phyloP scores from a whole-genome alignment of 2,113 vertebrate genomes.

The Macrotis lagotis region DNA sequence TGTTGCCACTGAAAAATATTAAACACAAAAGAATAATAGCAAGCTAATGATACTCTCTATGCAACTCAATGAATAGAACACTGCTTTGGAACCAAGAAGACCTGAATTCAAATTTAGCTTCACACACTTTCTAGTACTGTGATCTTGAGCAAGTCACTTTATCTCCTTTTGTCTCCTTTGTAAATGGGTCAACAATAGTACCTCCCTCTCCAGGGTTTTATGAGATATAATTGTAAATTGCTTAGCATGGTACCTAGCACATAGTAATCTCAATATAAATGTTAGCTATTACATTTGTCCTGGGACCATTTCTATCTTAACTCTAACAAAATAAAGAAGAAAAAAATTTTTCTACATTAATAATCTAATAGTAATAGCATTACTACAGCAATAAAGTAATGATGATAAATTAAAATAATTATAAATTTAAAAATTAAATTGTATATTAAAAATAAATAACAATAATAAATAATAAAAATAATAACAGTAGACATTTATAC shows the following conservation, averaged over 20 bases:
- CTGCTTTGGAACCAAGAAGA: background rate
- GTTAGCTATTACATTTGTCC: background rate
- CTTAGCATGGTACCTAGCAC: background rate
- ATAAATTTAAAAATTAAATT: too few relatives aligned
- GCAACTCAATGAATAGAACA: background rate
- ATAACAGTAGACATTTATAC: background rate
- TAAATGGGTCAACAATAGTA: background rate
- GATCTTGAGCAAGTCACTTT: background rate
- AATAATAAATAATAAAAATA: too few relatives aligned
- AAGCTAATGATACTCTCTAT: background rate
- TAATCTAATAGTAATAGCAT: background rate
- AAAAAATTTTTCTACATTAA: background rate
- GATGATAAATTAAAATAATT: too few relatives aligned
- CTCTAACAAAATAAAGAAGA: background rate
- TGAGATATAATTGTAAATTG: background rate
- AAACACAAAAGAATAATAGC: background rate
- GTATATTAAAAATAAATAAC: too few relatives aligned
- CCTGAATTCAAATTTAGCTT: background rate
- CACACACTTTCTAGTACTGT: background rate
- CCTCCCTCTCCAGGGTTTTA: background rate
- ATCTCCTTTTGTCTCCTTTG: background rate
- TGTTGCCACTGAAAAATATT: background rate
- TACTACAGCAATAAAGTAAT: too few relatives aligned
- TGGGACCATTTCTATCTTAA: background rate
- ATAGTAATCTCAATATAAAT: background rate